Evolutionary conservation across 1,140 invertebrate genomes (phyloP), one percentile per base, ranked within the genome.

Genomic region (Formica selysi): DNA sequence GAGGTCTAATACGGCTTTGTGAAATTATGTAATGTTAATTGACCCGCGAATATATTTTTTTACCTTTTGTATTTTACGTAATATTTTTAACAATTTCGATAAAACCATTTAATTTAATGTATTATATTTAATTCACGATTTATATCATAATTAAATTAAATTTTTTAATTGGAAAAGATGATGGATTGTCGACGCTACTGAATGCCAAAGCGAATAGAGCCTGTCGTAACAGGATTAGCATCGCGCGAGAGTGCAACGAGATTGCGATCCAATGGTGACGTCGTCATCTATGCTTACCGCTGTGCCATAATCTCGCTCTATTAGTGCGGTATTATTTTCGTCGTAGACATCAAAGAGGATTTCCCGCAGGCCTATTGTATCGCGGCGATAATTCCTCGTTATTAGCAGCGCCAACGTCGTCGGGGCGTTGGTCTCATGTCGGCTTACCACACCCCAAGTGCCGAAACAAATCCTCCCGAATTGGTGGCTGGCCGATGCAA

Each of bases 361-460:
- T 93, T 91, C 90, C 92, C 87, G 89, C 86, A 79, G 80, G 64
- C 57, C 89, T 89, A 94, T 95, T 95, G 95, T 95, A 94, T 94
- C 91, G 90, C 90, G 71, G 91, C 91, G 94, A 95, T 95, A 95
- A 95, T 95, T 95, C 95, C 95, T 95, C 93, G 93, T 95, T 95
- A 95, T 95, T 95, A 95, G 92, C 88, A 91, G 92, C 89, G 87
- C 61, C 88, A 90, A 67, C 48, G 41, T 61, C 54, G 79, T 81
- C 41, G 87, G 88, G 86, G 89, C 89, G 90, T 93, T 89, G 92
- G 92, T 94, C 94, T 92, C 93, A 92, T 94, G 94, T 93, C 93
- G 92, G 94, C 94, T 95, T 95, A 95, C 93, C 93, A 94, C 94
- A 93, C 94, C 95, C 94, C 93, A 93, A 93, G 94, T 93, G 93